phyloP scores from a whole-genome alignment of 1,140 invertebrate species.

The Ips typographus region DNA sequence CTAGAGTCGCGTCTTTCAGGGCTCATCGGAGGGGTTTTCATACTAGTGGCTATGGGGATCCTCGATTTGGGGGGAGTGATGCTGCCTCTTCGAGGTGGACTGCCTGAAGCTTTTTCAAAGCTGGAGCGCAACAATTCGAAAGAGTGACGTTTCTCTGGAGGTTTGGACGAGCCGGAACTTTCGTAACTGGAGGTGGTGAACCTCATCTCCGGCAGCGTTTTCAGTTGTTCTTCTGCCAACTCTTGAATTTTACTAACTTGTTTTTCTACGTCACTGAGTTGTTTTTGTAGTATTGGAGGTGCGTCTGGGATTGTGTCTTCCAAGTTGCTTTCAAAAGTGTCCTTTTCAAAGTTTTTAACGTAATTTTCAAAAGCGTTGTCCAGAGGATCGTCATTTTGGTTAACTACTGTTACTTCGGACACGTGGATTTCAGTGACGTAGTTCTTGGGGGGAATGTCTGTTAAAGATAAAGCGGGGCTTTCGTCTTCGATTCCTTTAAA shows the following conservation, averaged over 20 bases:
- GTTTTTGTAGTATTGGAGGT: conserved; percentile 36
- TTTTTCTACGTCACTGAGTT: conserved; percentile 45
- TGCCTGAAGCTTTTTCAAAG: conserved; percentile 51
- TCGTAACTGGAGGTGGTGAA: conserved; percentile 63
- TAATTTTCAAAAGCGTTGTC: conserved; percentile 48
- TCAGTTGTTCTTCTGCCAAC: conserved; percentile 48
- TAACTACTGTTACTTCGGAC: neutral
- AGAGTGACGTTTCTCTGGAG: conserved; percentile 54
- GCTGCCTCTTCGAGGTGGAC: conserved; percentile 33
- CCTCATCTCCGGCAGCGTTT: conserved; percentile 56
- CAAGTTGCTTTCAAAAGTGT: conserved; percentile 44
- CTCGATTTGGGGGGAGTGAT: conserved; percentile 34
- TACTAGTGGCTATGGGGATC: conserved; percentile 44
- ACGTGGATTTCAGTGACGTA: conserved; percentile 52
- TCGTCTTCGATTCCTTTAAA: conserved; percentile 30
- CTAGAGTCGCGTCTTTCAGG: conserved; percentile 48
- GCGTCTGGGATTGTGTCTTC: conserved; percentile 37
- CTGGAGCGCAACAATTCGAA: conserved; percentile 54
- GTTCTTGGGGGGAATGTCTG: conserved; percentile 31
- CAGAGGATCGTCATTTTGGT: conserved; percentile 35
- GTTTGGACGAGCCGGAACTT: conserved; percentile 49
- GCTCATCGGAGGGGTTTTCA: conserved; percentile 49
- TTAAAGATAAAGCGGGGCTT: conserved; percentile 26
- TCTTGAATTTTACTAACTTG: conserved; percentile 49
- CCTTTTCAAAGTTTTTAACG: conserved; percentile 46